A percentile compares a stretch with the other conserved stretches of the same genome.
Conservation (phyloP, 2,888 invertebrate species). For the Cordilura impudica region DNA sequence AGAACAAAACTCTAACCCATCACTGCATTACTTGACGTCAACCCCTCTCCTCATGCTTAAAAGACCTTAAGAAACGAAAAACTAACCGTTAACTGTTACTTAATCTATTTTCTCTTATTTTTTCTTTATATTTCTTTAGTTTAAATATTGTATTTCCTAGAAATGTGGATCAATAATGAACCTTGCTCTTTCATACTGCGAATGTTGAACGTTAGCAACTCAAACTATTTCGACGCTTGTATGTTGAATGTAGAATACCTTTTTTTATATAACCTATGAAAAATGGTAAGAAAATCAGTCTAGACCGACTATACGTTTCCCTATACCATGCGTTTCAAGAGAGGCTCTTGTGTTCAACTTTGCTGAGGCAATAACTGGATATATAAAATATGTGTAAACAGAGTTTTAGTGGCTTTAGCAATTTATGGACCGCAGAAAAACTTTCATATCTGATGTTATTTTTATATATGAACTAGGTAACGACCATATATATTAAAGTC, state of each 20-base stretch:
- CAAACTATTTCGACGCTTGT: neutral
- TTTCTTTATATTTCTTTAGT: neutral
- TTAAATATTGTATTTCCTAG: slow-evolving; percentile 32
- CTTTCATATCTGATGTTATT: too few species aligned
- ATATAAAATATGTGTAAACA: too few species aligned
- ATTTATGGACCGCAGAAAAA: too few species aligned
- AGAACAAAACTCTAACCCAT: slow-evolving; percentile 23
- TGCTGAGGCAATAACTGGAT: too few species aligned
- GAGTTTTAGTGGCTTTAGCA: too few species aligned
- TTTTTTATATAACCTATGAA: neutral
- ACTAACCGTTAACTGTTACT: slow-evolving; percentile 15
- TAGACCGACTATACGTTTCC: too few species aligned
- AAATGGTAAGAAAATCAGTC: too few species aligned
- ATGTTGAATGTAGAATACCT: neutral
- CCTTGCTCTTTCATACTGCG: slow-evolving; percentile 44
- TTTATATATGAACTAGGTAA: too few species aligned
- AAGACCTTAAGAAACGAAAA: slow-evolving; percentile 3
- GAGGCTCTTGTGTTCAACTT: too few species aligned
- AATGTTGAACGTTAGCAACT: neutral
- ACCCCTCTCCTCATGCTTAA: neutral
- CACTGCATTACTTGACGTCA: neutral
- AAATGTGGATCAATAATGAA: slow-evolving; percentile 55
- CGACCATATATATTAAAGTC: too few species aligned
- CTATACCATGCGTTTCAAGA: too few species aligned
- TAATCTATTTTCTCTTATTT: neutral